Base-by-base conservation (phyloP, 2,888 invertebrate genomes). In the Phyllotreta striolata region DNA sequence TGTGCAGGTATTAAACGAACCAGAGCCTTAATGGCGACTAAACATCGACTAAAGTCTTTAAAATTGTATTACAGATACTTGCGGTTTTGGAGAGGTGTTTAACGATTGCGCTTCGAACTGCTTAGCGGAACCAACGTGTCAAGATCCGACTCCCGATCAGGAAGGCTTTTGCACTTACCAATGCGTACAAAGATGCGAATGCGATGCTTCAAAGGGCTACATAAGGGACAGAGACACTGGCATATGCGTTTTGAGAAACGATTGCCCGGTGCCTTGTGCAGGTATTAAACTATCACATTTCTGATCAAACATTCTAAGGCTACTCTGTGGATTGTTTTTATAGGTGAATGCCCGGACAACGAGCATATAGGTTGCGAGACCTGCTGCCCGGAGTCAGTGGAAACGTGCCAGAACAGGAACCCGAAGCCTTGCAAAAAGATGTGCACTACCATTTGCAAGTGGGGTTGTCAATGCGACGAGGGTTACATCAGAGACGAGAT, bases 321-420 rank as follows among this genome's bases (percentile, higher is more conserved):
- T 10, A 37, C 38, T 37, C 1, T 12, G 39, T 24, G 8, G n/a
- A 52, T 12, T 37, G 8, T 37, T 52, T 38, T 14, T 54, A n/a
- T 54, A 40, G 47, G 7, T 47, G 6, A 5, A 14, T 47, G 47
- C 6, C n/a, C n/a, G n/a, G 24, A 14, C 14, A 6, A 13, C 34
- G 24, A 47, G 34, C 47, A 47, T 47, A 13, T 47, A 6, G 47
- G 47, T 3, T 47, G 47, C 24, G 12, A 10, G 6, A 12, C 39
- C 8, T 55, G 55, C 13, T 34, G 43, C 44, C 41, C 41, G 3
- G 12, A 55, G 9, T 41, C 41, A 3, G 43, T 55, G 35, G 43
- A 14, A 43, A 55, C 55, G 12, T 55, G 55, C 12, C 41, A 43
- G 44, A 43, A 55, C 43, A 41, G 24, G 37, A 3, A 55, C 9